These are phyloP conservation scores for Drosophila austrosaltans DNA, from an alignment of 2,888 invertebrate genomes.

Conservation along the genomic window DNA sequence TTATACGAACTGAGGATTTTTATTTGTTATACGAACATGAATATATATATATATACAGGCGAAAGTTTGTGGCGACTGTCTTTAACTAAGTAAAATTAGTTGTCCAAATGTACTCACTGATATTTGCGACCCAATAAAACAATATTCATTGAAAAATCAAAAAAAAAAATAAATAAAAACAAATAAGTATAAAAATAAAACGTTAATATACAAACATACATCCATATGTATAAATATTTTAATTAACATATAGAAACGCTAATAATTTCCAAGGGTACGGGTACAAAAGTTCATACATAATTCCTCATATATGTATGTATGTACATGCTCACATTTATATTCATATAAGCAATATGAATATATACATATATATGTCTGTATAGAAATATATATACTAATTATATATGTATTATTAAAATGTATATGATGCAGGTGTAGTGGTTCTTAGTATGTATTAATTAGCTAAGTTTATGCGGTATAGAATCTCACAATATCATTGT, in stretches of 20 bases:
- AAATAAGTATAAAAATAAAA: slow-evolving; percentile 7
- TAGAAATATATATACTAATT: background rate
- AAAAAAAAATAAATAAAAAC: background rate
- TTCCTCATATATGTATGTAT: background rate
- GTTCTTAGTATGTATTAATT: no score
- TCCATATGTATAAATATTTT: slow-evolving; percentile 19
- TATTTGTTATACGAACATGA: slow-evolving; percentile 12
- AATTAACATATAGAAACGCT: slow-evolving; percentile 4
- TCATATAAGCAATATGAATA: no score
- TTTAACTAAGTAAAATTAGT: slow-evolving; percentile 48
- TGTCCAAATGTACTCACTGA: slow-evolving; percentile 74
- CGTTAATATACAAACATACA: slow-evolving; percentile 34
- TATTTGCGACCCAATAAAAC: slow-evolving; percentile 70
- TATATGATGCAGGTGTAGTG: no score
- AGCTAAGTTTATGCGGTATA: no score
- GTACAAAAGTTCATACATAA: slow-evolving; percentile 8
- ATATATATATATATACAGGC: slow-evolving; percentile 22
- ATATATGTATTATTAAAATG: background rate
- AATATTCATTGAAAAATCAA: slow-evolving; percentile 58
- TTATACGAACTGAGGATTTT: slow-evolving; percentile 41
- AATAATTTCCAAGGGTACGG: slow-evolving; percentile 11
- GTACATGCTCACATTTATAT: background rate
- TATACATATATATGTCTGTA: no score
- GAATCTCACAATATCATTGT: no score
- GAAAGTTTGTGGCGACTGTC: slow-evolving; percentile 51